A percentile compares a stretch with the other conserved stretches of the same genome.
Conservation (phyloP, 2,113 vertebrate species). For the Gymnarchus niloticus region DNA sequence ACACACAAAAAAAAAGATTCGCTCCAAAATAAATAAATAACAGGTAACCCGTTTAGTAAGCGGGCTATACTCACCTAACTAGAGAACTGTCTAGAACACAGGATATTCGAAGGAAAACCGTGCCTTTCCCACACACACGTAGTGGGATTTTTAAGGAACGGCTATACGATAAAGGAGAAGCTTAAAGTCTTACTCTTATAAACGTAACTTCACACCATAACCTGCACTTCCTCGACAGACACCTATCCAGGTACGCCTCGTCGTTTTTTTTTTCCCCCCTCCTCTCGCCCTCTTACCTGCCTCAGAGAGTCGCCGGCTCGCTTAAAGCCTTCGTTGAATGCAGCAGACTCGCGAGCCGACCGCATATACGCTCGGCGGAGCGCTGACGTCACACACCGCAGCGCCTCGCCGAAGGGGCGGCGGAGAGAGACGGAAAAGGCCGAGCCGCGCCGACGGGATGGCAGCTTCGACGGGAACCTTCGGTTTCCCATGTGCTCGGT, state of each 20-base stretch:
- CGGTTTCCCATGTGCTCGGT: no score
- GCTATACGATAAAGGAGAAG: neutral
- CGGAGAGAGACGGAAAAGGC: slow-evolving; percentile 24
- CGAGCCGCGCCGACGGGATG: neutral
- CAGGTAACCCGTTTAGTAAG: neutral
- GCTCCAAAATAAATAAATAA: slow-evolving; percentile 2
- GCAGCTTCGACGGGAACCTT: neutral
- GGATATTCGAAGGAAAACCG: neutral
- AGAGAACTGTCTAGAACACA: neutral
- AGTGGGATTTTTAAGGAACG: neutral
- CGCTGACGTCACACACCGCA: slow-evolving; percentile 43
- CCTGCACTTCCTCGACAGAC: neutral
- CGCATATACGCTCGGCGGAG: slow-evolving; percentile 18
- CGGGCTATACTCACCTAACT: neutral
- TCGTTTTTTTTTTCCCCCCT: neutral
- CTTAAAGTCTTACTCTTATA: neutral
- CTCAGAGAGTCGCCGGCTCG: neutral
- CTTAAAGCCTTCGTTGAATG: slow-evolving; percentile 28
- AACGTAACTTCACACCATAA: neutral
- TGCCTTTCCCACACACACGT: neutral
- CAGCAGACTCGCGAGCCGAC: slow-evolving; percentile 13
- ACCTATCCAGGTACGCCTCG: neutral
- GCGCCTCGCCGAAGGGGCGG: slow-evolving; percentile 26
- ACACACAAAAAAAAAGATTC: slow-evolving; percentile 19
- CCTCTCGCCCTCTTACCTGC: slow-evolving; percentile 12